These are phyloP conservation scores for Vultur gryphus DNA, from an alignment of 2,797 vertebrate genomes.

Conservation along the genomic window DNA sequence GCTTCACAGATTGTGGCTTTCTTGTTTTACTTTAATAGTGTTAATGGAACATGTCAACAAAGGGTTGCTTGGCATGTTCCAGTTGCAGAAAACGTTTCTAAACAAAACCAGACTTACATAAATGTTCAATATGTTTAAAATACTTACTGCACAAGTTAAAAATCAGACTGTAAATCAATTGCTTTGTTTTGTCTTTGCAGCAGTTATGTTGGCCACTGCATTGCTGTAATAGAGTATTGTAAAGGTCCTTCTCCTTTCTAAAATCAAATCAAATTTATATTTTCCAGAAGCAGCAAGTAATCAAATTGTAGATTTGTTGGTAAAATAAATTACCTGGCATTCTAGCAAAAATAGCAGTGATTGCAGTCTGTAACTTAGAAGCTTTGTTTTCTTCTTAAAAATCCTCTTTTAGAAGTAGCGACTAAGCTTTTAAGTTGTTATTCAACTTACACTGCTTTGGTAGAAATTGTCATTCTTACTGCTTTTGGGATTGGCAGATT, in stretches of 20 bases:
- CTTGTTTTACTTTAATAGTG: background rate
- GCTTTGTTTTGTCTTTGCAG: background rate
- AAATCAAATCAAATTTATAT: background rate
- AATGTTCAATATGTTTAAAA: background rate
- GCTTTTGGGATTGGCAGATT: background rate
- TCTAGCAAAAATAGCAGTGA: background rate
- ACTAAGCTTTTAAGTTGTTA: background rate
- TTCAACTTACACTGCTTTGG: background rate
- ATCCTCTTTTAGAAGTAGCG: background rate
- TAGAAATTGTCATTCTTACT: background rate
- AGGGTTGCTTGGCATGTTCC: background rate
- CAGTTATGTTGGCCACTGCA: background rate
- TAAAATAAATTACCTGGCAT: background rate
- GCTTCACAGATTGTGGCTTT: background rate
- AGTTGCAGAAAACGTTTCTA: background rate
- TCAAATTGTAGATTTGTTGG: background rate
- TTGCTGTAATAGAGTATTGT: background rate
- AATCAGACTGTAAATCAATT: background rate
- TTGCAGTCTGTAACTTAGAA: background rate
- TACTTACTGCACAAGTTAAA: background rate
- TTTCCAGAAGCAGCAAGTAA: constrained; percentile 24
- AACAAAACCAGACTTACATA: background rate
- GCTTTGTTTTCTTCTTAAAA: background rate
- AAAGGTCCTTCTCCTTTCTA: background rate
- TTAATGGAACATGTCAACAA: background rate